Base-by-base conservation (phyloP, 1,140 invertebrate genomes). In the Aporrectodea caliginosa region DNA sequence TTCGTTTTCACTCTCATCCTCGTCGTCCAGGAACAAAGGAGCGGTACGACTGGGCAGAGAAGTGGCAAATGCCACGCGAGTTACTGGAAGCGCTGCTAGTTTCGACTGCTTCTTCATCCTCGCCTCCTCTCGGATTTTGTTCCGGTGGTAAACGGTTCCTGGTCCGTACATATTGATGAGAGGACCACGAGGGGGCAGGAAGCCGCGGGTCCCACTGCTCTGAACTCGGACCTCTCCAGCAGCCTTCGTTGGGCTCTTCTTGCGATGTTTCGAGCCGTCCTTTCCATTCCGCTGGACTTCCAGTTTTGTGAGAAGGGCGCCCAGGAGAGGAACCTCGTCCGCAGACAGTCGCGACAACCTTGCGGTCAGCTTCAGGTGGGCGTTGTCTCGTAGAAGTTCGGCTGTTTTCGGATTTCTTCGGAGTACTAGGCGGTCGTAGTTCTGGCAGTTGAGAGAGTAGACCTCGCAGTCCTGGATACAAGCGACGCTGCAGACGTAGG, bases 391-490 rank as follows among this genome's bases (percentile, higher is more conserved):
- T 75, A 88, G 84, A 2, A 84, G 69, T 31, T 86, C 83, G 31
- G 85, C 75, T 2, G 85, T 87, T 14, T 79, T 35, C 16, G 82
- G 80, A 73, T 88, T 88, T 34, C 82, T 82, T 68, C 83, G 69
- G 1, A 83, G 80, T 16, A 88, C 82, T 2, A 88, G 75, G 35
- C 87, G 78, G 58, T 88, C 87, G 78, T 85, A 86, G 79, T 86
- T 88, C 77, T 85, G 85, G 30, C 85, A 78, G 69, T 87, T 84
- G 33, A 88, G 80, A 29, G 85, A 82, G 79, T 84, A 87, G 0
- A 85, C 85, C 33, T 85, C 82, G 2, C 84, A 86, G 68, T 85
- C 82, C 29, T 85, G 81, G 0, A 84, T 85, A 77, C 85, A 87
- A 35, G 83, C 79, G 6, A 87, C 82, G 2, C 85, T 87, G 73